Evolutionary conservation across 2,113 vertebrate species (phyloP).

Genomic region (Lophochroa leadbeateri): DNA sequence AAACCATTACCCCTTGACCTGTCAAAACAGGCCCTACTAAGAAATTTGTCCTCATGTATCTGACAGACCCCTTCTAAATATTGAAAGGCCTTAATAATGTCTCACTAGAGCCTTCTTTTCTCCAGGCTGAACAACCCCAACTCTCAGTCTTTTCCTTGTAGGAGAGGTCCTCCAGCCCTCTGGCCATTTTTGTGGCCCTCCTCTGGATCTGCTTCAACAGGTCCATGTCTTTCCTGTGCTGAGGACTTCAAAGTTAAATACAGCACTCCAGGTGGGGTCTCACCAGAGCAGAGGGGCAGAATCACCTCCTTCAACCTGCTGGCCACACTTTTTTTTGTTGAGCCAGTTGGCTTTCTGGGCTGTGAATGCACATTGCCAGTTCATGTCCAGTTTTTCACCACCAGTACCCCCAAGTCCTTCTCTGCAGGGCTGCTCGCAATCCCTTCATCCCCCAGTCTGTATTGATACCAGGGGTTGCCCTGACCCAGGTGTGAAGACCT

Average conservation of each 20-base stretch:
- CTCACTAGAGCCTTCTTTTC: neutral
- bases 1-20: neutral
- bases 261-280: neutral
- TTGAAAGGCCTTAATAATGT: neutral
- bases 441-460: neutral
- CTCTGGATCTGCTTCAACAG: neutral
- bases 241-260: neutral
- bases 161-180: neutral
- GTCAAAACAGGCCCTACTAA: neutral
- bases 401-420: neutral
- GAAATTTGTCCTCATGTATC: neutral
- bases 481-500: neutral
- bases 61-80: neutral
- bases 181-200: neutral
- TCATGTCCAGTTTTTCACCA: neutral
- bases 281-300: neutral
- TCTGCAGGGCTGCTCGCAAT: neutral
- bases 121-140: neutral
- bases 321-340: accelerated
- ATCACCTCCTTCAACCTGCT: neutral
- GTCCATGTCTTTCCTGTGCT: neutral
- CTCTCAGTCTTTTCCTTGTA: neutral
- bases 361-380: neutral
- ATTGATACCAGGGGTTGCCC: neutral
- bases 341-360: neutral